phyloP scores from a whole-genome alignment of 2,113 vertebrate genomes.

The Scartelaos histophorus region DNA sequence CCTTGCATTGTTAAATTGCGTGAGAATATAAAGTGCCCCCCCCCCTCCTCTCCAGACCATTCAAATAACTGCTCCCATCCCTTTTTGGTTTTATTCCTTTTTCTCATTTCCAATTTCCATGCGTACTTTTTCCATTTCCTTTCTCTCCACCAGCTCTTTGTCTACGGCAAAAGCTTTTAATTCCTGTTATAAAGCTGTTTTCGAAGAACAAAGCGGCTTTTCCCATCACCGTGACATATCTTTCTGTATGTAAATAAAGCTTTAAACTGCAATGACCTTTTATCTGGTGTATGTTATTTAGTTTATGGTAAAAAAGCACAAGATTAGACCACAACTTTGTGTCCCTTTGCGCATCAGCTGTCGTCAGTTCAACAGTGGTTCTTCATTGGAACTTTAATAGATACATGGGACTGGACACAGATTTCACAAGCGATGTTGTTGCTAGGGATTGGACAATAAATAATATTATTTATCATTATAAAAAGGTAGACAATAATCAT shows the following conservation, averaged over 20 bases:
- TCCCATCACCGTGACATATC: not conserved
- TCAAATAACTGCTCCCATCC: slow-evolving; percentile 26
- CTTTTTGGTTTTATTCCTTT: slow-evolving; percentile 15
- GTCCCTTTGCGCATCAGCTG: not conserved
- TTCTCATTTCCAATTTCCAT: slow-evolving; percentile 20
- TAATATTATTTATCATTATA: no score
- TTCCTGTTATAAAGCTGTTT: slow-evolving; percentile 3
- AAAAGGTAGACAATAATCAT: no score
- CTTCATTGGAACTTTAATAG: not conserved
- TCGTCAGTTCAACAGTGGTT: not conserved
- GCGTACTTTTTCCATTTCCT: slow-evolving; percentile 1
- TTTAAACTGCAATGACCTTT: not conserved
- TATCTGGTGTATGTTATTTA: not conserved
- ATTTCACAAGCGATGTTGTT: not conserved
- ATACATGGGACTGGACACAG: not conserved
- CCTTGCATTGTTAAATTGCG: slow-evolving; percentile 45
- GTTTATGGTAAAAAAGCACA: no score
- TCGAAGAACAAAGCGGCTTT: slow-evolving; percentile 1
- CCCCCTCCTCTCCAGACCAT: slow-evolving; percentile 6
- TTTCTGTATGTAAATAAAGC: not conserved
- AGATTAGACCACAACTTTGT: not conserved
- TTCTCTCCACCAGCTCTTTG: slow-evolving; percentile 8
- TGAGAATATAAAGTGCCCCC: slow-evolving; percentile 37
- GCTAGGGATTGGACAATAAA: no score
- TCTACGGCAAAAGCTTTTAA: slow-evolving; percentile 19